These are phyloP conservation scores for Anableps anableps DNA, from an alignment of 2,797 vertebrate genomes.

Conservation along the genomic window DNA sequence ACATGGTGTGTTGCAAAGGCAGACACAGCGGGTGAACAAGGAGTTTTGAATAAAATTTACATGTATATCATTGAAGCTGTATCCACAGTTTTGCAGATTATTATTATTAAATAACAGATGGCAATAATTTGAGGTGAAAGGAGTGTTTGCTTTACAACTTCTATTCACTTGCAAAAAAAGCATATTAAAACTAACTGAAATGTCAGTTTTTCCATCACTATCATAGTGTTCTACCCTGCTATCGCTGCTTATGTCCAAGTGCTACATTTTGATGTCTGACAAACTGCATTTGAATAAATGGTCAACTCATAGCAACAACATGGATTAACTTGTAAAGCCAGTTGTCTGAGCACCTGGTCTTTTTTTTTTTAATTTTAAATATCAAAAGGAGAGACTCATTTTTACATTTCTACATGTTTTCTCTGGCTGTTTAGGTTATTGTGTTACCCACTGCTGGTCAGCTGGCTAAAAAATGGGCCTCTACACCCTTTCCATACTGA, in stretches of 20 bases:
- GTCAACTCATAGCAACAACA: not conserved
- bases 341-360: not conserved
- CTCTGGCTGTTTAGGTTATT: not conserved
- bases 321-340: not conserved
- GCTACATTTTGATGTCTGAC: not conserved
- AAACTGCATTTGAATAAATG: not conserved
- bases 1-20: not conserved
- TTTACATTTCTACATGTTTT: not conserved
- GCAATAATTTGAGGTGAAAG: not conserved
- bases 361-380: not conserved
- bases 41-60: conserved; percentile 37
- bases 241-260: no score
- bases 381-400: not conserved
- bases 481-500: not conserved
- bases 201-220: not conserved
- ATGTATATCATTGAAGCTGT: not conserved
- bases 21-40: not conserved
- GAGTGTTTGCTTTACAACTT: not conserved
- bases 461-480: not conserved
- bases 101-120: no score
- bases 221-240: not conserved
- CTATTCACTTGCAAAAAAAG: not conserved
- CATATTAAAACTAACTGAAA: not conserved
- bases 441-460: not conserved
- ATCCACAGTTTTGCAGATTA: not conserved